Evolutionary conservation across 1,140 invertebrate species (phyloP).

Genomic region (Drosophila carrolli): DNA sequence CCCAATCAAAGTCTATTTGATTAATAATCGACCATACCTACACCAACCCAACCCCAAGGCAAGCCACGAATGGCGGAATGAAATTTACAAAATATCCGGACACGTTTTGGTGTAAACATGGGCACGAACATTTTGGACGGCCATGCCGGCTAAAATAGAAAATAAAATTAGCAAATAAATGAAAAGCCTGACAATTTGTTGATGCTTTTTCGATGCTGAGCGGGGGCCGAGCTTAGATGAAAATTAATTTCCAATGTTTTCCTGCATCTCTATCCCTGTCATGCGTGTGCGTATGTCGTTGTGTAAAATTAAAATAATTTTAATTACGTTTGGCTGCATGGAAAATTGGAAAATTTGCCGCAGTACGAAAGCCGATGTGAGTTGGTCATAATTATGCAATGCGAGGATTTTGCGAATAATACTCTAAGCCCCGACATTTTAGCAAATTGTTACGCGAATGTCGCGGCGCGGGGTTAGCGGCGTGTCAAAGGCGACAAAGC

Average conservation of each 20-base stretch:
- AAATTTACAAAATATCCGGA: constrained; percentile 20
- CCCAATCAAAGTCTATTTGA: neutral
- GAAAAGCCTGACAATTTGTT: constrained; percentile 72
- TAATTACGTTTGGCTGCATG: constrained; percentile 61
- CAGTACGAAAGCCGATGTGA: constrained; percentile 23
- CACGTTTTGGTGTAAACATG: constrained; percentile 54
- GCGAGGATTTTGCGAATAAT: constrained; percentile 43
- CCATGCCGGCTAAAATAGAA: constrained; percentile 40
- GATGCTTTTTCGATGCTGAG: constrained; percentile 56
- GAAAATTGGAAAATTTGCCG: constrained; percentile 54
- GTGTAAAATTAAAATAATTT: constrained; percentile 56
- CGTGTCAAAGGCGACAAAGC: constrained; percentile 74
- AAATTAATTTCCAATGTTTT: constrained; percentile 74
- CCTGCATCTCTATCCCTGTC: constrained; percentile 30
- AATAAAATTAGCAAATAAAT: constrained; percentile 71
- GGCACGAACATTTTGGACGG: constrained; percentile 40
- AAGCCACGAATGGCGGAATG: constrained; percentile 1
- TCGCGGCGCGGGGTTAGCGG: constrained; percentile 5
- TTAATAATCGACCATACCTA: neutral
- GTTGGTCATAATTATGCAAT: constrained; percentile 72
- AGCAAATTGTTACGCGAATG: constrained; percentile 53
- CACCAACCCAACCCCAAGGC: neutral
- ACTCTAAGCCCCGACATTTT: constrained; percentile 64
- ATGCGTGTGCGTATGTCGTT: constrained; percentile 9
- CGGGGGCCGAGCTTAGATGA: constrained; percentile 42